These are phyloP conservation scores for Hyphantria cunea DNA, from an alignment of 1,140 invertebrate species.

Conservation along the genomic window DNA sequence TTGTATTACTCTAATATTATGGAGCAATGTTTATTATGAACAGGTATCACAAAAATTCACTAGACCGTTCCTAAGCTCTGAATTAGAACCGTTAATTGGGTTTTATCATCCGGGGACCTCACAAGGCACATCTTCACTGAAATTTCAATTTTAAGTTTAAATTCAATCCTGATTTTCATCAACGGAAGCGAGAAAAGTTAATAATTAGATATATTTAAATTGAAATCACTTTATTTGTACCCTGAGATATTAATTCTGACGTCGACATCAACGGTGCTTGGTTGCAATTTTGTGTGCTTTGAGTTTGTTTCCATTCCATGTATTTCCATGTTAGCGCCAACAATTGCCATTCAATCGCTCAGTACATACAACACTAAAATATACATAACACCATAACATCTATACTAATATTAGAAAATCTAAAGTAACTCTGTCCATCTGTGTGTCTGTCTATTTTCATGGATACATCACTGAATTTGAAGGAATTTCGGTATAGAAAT, in stretches of 20 bases:
- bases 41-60: constrained; percentile 21
- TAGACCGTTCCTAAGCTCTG: constrained; percentile 15
- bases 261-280: background rate
- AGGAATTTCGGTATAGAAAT: no score
- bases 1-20: background rate
- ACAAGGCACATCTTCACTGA: constrained; percentile 4
- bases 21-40: background rate
- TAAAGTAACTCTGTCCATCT: no score
- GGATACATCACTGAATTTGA: no score
- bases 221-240: constrained; percentile 3
- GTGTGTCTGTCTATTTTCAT: no score
- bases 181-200: constrained; percentile 12
- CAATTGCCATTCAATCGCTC: no score
- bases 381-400: no score
- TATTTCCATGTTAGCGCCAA: no score
- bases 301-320: background rate
- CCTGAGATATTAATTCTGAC: constrained; percentile 6
- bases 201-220: constrained; percentile 16
- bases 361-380: no score
- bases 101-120: background rate
- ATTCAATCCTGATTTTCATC: constrained; percentile 23
- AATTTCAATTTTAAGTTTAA: constrained; percentile 5
- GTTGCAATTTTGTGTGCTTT: background rate
- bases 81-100: constrained; percentile 6
- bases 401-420: no score